Percentiles rank a stretch among this genome's conserved stretches.
Evolutionary conservation across 2,797 vertebrate species (phyloP).

Genomic region (Cuniculus paca): DNA sequence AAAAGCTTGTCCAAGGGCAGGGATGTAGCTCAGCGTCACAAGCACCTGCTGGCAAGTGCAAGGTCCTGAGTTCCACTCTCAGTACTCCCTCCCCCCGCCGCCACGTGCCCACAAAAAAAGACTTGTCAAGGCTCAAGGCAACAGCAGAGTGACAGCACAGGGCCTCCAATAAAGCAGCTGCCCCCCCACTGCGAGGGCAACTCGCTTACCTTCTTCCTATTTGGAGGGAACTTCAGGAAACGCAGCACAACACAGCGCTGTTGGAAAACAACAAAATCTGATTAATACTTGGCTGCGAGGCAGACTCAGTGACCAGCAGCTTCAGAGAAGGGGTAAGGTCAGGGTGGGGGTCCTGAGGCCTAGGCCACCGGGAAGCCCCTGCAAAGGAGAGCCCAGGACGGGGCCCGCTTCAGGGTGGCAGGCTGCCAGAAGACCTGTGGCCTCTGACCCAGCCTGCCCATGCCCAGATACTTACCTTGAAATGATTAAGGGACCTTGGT

Average conservation of each 20-base stretch:
- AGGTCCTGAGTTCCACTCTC: no score
- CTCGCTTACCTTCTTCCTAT: slow-evolving; percentile 89
- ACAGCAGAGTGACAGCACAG: not conserved
- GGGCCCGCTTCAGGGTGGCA: not conserved
- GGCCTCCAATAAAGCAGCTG: not conserved
- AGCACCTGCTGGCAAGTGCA: no score
- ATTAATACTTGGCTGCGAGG: slow-evolving; percentile 24
- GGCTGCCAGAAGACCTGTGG: not conserved
- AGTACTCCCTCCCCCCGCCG: no score
- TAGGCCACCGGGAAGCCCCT: not conserved
- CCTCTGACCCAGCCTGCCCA: not conserved
- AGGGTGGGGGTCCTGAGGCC: not conserved
- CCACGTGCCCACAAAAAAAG: no score
- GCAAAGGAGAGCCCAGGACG: no score
- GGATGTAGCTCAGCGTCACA: no score
- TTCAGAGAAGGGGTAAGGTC: not conserved
- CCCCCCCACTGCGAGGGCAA: not conserved
- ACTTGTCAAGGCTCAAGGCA: not conserved
- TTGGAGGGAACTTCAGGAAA: slow-evolving; percentile 95
- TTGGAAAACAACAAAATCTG: slow-evolving; percentile 44
- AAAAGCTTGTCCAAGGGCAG: not conserved
- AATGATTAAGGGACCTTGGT: not conserved
- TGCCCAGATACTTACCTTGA: not conserved
- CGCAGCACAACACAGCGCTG: slow-evolving; percentile 96
- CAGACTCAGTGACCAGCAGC: not conserved